Base-by-base conservation (phyloP, 2,888 invertebrate genomes). In the Heliconius hortense region DNA sequence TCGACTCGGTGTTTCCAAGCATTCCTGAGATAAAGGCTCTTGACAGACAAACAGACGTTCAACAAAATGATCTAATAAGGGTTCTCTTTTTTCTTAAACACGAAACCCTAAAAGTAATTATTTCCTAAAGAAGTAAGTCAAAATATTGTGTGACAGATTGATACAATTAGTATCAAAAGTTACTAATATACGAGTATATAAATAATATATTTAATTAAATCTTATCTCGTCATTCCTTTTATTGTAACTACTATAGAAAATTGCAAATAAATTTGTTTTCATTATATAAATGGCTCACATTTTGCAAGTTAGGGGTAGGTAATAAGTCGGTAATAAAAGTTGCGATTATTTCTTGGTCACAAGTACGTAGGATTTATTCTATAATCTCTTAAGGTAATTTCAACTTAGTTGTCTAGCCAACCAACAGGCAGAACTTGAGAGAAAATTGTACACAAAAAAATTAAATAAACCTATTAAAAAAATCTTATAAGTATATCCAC, bases 261-360 rank as follows among this genome's bases (percentile, higher is more conserved):
- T 48, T 48, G 18, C 1, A 18, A 48, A n/a, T n/a, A n/a, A n/a
- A 18, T 15, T 77, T 64, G 64, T 76, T 79, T 80, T 78, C 67
- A 77, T 78, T 76, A 81, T 82, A 82, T 86, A 86, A 88, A 86
- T 85, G 83, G 84, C 82, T 80, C 80, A 82, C 82, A 87, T 87
- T 86, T 88, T 86, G 85, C 82, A 83, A 77, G 81, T 81, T 83
- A 76, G 81, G 81, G 74, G 62, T 43, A 43, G 43, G 39, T 78
- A 2, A 21, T 78, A 2, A 21, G 53, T 53, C 53, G 82, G 80
- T 82, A 87, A 88, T 86, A 87, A 88, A 87, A 85, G 84, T 82
- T 79, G 75, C 74, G 73, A 75, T 79, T 71, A 60, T 77, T 73
- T 73, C 77, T 77, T 72, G 73, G 24, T 59, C 4, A 62, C 79